A percentile compares a stretch with the other conserved stretches of the same genome.
Evolutionary conservation across 2,888 invertebrate species (phyloP).

Genomic region (Rhingia campestris): DNA sequence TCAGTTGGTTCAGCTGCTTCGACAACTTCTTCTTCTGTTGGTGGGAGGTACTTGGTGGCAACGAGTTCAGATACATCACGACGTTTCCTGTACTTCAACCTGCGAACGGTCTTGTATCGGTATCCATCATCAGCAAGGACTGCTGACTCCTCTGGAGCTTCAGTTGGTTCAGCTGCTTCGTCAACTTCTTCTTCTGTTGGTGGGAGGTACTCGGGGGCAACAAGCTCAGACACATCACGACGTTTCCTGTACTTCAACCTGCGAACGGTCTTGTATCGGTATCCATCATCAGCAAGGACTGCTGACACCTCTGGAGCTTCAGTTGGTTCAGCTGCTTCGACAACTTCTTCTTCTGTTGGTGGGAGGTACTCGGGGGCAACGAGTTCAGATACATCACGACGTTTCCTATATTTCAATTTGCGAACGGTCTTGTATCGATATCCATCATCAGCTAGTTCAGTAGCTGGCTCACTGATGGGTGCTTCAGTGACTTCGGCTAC

Average conservation of each 20-base stretch:
- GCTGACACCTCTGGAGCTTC: constrained; percentile 18
- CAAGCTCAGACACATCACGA: constrained; percentile 34
- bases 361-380: constrained; percentile 41
- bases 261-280: too few relatives aligned
- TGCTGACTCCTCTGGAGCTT: too few relatives aligned
- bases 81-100: too few relatives aligned
- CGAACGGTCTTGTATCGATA: constrained; percentile 37
- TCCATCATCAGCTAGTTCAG: constrained; percentile 29
- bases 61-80: too few relatives aligned
- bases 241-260: constrained; percentile 42
- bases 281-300: constrained; percentile 28
- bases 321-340: constrained; percentile 19
- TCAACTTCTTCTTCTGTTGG: too few relatives aligned
- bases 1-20: constrained; percentile 14
- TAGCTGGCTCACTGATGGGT: not conserved
- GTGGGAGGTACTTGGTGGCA: too few relatives aligned
- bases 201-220: too few relatives aligned
- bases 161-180: too few relatives aligned
- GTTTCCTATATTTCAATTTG: constrained; percentile 21
- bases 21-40: constrained; percentile 21
- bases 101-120: too few relatives aligned
- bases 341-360: constrained; percentile 19
- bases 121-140: too few relatives aligned
- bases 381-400: too few relatives aligned
- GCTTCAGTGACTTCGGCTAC: constrained; percentile 4